These are phyloP conservation scores for Sorex fumeus DNA, from an alignment of 2,113 vertebrate genomes.

Conservation along the genomic window DNA sequence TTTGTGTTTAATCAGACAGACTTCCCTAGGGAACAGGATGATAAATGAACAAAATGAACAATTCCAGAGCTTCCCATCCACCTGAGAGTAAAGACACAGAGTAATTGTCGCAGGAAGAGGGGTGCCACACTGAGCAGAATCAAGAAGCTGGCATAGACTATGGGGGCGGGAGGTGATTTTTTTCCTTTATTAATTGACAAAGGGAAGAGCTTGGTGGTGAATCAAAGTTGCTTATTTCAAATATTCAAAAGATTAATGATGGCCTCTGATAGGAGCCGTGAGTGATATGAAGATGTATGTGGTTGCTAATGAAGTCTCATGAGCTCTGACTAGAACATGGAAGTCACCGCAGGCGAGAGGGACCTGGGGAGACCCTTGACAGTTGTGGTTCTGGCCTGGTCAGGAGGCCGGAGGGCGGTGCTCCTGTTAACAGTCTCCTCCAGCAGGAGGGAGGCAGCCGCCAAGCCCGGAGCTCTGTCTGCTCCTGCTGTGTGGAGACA, in stretches of 20 bases:
- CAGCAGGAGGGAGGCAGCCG: neutral
- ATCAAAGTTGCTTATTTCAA: constrained; percentile 48
- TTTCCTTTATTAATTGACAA: constrained; percentile 1
- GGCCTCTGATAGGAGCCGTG: neutral
- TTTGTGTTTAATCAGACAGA: constrained; percentile 16
- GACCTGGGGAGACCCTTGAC: neutral
- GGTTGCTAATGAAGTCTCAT: neutral
- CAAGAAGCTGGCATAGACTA: neutral
- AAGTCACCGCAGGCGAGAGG: neutral
- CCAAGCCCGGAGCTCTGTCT: no score
- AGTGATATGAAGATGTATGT: neutral
- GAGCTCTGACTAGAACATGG: neutral
- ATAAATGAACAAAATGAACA: constrained; percentile 51
- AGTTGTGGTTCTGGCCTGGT: neutral
- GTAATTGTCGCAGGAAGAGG: neutral
- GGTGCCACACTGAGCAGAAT: neutral
- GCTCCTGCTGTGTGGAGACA: neutral
- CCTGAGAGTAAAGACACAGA: constrained; percentile 14
- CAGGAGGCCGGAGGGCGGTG: neutral
- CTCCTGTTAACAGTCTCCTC: neutral
- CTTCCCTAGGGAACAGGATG: constrained; percentile 48
- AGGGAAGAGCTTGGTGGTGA: neutral
- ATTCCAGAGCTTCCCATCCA: neutral
- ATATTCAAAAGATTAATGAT: neutral
- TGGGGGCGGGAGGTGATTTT: neutral